Evolutionary conservation across 2,888 invertebrate genomes (phyloP).

Genomic region (Allacma fusca): DNA sequence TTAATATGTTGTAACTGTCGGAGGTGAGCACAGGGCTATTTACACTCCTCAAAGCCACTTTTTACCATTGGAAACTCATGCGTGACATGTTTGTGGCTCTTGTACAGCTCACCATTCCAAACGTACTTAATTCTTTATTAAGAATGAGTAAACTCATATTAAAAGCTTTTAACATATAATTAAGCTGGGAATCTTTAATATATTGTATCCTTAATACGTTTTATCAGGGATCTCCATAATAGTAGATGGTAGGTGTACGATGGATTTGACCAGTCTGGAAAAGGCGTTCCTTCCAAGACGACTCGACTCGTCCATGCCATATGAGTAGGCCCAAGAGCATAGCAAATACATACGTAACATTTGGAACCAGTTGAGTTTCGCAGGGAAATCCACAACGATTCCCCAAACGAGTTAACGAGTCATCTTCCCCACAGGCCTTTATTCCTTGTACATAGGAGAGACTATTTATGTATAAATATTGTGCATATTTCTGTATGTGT

Average conservation of each 20-base stretch:
- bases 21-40: neutral
- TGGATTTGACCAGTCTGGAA: no score
- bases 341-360: neutral
- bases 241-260: no score
- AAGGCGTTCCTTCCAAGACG: no score
- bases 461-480: no score
- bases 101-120: no score
- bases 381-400: neutral
- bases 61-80: neutral
- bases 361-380: neutral
- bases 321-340: neutral
- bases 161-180: no score
- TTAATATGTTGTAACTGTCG: conserved; percentile 5
- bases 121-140: no score
- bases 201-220: no score
- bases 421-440: neutral
- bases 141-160: no score
- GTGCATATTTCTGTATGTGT: no score
- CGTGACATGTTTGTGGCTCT: neutral
- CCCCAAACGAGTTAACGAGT: conserved; percentile 6
- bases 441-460: neutral
- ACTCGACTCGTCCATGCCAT: neutral
- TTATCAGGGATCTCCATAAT: no score
- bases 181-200: no score
- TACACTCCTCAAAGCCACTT: neutral